Evolutionary conservation across 2,888 invertebrate species (phyloP), one percentile per base, ranked within the genome.

Genomic region (Horisme vitalbata): DNA sequence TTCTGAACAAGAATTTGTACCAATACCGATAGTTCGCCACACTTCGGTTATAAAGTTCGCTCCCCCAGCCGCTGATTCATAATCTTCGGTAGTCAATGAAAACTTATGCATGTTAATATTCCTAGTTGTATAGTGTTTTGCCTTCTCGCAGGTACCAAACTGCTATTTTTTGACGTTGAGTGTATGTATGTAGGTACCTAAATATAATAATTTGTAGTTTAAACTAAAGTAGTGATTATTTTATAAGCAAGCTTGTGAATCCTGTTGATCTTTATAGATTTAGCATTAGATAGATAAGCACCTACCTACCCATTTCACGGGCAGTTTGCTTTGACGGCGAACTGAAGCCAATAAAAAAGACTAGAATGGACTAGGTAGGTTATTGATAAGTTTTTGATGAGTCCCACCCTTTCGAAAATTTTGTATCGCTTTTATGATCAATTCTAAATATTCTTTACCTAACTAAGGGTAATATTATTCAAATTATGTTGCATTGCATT

Each of bases 41-140:
- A 88, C 83, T 26, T 96, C 96, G 2, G 97, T 97, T 34, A 97
- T 96, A 73, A 96, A 96, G 62, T 97, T 95, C 73, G 97, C 96
- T 10, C 93, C 94, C 58, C 93, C 95, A 14, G 71, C 67, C 88
- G 91, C 76, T 83, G 93, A 90, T 44, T 68, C 68, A 45, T 80
- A 73, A 59, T 26, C 26, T 2, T 11, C n/a, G 11, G 9, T 6
- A n/a, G n/a, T n/a, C n/a, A n/a, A n/a, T n/a, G n/a, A n/a, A n/a
- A n/a, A n/a, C n/a, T n/a, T n/a, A n/a, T n/a, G n/a, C n/a, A n/a
- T n/a, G n/a, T n/a, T n/a, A n/a, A n/a, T n/a, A n/a, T n/a, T n/a
- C n/a, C n/a, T n/a, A n/a, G n/a, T n/a, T n/a, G n/a, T n/a, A n/a
- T n/a, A n/a, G n/a, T n/a, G n/a, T n/a, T n/a, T n/a, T n/a, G n/a